Evolutionary conservation across 2,113 vertebrate species (phyloP), one percentile per base, ranked within the genome.

Genomic region (Lathamus discolor): DNA sequence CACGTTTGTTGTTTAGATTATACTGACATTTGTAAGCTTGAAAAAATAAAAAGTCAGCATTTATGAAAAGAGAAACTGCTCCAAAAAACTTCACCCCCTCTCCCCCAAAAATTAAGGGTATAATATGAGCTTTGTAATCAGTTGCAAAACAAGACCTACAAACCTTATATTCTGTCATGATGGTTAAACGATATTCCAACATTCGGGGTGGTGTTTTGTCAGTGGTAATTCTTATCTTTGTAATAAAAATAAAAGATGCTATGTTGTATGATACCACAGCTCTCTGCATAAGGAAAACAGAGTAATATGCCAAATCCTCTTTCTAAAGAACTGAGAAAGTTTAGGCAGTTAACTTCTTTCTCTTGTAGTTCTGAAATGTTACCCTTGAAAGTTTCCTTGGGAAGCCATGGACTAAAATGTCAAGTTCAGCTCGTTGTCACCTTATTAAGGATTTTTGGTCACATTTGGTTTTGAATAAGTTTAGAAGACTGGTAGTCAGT

Each of bases 281-380:
- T 83, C 15, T 84, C 90, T 72, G 24, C 41, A 17, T 83, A 18
- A 74, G 63, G 39, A 85, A 78, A 90, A 67, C 6, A 44, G 77
- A 94, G 52, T 39, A 68, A 68, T 59, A 82, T 85, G 57, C 31
- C 25, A 41, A 82, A 90, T 93, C 19, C 5, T 83, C 69, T 73
- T n/a, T 74, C 31, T 86, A 28, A 79, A 70, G 41, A 92, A 57
- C 7, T 74, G 62, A 64, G 55, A 41, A 76, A 84, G 63, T 87
- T 87, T 90, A 66, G 51, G n/a, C 62, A 77, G 44, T 48, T 96
- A 66, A 82, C 31, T 86, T 95, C 25, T 76, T 84, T 96, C 46
- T 81, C 81, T 66, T 43, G 3, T 92, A 49, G 31, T 95, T 94
- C 78, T 83, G 67, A 55, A 83, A 91, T 61, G 49, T 35, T 33